Evolutionary conservation across 2,797 vertebrate genomes (phyloP).

Genomic region (Coendou prehensilis): DNA sequence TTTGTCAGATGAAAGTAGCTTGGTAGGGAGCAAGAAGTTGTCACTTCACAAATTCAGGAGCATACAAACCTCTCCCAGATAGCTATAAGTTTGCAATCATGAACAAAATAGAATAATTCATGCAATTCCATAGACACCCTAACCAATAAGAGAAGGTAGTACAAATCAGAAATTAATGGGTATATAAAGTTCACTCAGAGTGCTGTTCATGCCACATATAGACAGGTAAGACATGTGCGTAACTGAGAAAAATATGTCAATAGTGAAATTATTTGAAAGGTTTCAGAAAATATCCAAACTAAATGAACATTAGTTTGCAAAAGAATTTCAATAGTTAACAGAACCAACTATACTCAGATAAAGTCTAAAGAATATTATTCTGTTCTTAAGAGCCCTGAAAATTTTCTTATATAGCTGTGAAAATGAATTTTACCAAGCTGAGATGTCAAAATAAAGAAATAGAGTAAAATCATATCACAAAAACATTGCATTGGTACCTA

Average conservation of each 20-base stretch:
- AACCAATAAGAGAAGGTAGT: not conserved
- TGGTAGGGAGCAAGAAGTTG: not conserved
- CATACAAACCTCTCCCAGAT: not conserved
- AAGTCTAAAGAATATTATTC: not conserved
- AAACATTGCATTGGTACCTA: not conserved
- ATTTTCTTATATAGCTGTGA: not conserved
- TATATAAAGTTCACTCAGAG: not conserved
- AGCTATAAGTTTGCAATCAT: not conserved
- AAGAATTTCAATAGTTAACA: not conserved
- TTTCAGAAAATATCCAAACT: not conserved
- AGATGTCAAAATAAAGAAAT: constrained; percentile 9
- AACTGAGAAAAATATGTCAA: not conserved
- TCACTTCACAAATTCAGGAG: not conserved
- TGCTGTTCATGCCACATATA: not conserved
- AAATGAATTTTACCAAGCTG: not conserved
- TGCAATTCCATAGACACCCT: not conserved
- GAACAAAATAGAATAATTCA: not conserved
- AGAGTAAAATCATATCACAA: not conserved
- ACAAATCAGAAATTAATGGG: not conserved
- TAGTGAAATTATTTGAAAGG: not conserved
- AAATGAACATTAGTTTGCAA: not conserved
- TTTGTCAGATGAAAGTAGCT: not conserved
- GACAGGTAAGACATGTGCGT: not conserved
- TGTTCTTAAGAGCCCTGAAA: not conserved
- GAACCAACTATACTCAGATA: not conserved